These are phyloP conservation scores for Rhipidura dahli DNA, from an alignment of 2,113 vertebrate species.

Conservation along the genomic window DNA sequence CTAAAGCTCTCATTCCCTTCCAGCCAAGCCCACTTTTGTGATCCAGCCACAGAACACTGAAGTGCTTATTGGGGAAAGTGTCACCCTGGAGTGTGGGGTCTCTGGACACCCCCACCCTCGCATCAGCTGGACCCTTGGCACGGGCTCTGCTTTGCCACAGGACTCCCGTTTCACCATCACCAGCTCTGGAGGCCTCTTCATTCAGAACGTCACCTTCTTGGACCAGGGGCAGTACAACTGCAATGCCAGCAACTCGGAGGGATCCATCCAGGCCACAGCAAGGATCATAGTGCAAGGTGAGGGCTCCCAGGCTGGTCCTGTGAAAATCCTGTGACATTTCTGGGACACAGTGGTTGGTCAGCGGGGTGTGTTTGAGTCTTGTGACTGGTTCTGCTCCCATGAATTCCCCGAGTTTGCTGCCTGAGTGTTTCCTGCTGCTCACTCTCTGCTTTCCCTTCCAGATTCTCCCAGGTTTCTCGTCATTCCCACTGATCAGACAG, in stretches of 20 bases:
- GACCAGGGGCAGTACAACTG: conserved; percentile 89
- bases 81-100: conserved; percentile 91
- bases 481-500: conserved; percentile 81
- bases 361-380: accelerated
- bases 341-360: not conserved
- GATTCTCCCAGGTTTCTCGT: conserved; percentile 83
- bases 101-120: conserved; percentile 85
- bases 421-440: not conserved
- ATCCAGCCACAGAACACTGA: conserved; percentile 92
- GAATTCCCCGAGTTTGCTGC: not conserved
- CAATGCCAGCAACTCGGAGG: conserved; percentile 86
- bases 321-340: not conserved
- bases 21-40: conserved; percentile 88
- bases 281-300: conserved; percentile 89
- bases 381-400: not conserved
- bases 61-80: conserved; percentile 87
- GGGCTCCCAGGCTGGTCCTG: not conserved
- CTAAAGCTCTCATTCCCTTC: not conserved
- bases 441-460: conserved; percentile 11
- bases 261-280: conserved; percentile 85
- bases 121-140: conserved; percentile 85
- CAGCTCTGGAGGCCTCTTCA: conserved; percentile 85
- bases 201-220: conserved; percentile 81
- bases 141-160: conserved; percentile 76
- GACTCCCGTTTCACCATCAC: conserved; percentile 84